These are phyloP conservation scores for Yoshiicerus persimilis DNA, from an alignment of 1,140 invertebrate species.

Conservation along the genomic window DNA sequence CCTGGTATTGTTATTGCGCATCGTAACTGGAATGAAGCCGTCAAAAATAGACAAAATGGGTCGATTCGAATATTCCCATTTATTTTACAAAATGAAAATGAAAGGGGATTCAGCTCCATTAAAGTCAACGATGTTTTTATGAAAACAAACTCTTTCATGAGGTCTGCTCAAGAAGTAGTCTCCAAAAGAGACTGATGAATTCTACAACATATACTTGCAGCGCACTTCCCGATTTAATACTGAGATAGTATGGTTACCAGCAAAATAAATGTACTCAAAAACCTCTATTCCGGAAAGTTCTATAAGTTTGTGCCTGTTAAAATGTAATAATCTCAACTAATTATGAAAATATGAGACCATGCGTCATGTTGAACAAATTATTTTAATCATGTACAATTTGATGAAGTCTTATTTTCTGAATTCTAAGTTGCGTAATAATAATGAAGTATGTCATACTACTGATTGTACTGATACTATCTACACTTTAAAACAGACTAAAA, in stretches of 20 bases:
- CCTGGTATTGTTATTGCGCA: background rate
- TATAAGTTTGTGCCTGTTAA: too few relatives aligned
- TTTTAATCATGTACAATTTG: too few relatives aligned
- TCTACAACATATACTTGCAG: background rate
- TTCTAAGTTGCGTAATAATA: too few relatives aligned
- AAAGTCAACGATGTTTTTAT: background rate
- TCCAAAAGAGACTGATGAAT: background rate
- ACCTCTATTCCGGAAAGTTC: too few relatives aligned
- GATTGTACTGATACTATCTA: too few relatives aligned
- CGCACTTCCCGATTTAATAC: background rate
- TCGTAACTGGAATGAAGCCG: slow-evolving; percentile 7
- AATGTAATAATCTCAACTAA: too few relatives aligned
- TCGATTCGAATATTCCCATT: slow-evolving; percentile 37
- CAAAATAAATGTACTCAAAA: background rate
- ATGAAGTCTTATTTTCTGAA: too few relatives aligned
- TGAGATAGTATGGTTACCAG: background rate
- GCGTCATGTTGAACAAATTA: too few relatives aligned
- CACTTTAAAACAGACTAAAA: too few relatives aligned
- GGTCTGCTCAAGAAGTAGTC: background rate
- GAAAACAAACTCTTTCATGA: background rate
- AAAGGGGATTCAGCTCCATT: background rate
- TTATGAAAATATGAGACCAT: too few relatives aligned
- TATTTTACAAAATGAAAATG: background rate
- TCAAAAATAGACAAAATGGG: background rate
- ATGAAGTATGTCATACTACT: too few relatives aligned